phyloP scores from a whole-genome alignment of 2,888 invertebrate species.

The Lumbricus terrestris region DNA sequence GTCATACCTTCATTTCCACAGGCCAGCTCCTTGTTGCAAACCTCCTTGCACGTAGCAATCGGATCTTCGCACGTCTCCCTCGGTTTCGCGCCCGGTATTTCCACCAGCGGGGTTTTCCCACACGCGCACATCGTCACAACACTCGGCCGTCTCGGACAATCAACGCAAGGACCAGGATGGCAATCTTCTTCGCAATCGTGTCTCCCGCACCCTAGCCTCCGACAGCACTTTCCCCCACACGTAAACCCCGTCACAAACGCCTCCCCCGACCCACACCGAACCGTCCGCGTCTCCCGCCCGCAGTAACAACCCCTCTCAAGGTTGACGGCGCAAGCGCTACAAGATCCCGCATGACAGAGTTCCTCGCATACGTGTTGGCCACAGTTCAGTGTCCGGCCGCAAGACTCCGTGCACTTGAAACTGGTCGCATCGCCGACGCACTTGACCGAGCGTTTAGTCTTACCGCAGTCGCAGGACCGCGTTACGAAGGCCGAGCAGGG shows the following conservation, averaged over 20 bases:
- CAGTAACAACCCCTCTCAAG: conserved; percentile 68
- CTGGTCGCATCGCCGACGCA: conserved; percentile 51
- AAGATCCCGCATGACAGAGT: conserved; percentile 78
- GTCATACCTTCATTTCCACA: conserved; percentile 65
- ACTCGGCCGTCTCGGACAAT: conserved; percentile 68
- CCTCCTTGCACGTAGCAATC: conserved; percentile 67
- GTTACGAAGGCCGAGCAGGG: conserved; percentile 74
- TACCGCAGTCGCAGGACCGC: conserved; percentile 57
- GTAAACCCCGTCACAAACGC: conserved; percentile 46
- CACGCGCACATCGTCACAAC: conserved; percentile 74
- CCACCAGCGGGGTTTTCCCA: conserved; percentile 67
- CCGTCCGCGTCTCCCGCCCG: conserved; percentile 66
- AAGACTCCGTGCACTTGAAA: conserved; percentile 74
- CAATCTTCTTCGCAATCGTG: conserved; percentile 72
- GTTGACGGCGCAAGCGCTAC: conserved; percentile 68
- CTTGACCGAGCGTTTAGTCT: conserved; percentile 44
- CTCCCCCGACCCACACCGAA: conserved; percentile 65
- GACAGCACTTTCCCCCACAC: conserved; percentile 46
- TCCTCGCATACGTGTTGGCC: conserved; percentile 72
- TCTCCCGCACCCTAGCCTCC: conserved; percentile 59
- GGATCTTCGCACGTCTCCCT: conserved; percentile 51
- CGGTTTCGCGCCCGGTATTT: conserved; percentile 36
- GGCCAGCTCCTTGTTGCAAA: conserved; percentile 73
- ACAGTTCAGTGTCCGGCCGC: conserved; percentile 76
- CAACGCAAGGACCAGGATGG: conserved; percentile 70